Evolutionary conservation across 2,797 vertebrate genomes (phyloP), one percentile per base, ranked within the genome.

Genomic region (Enteromius mattozi): DNA sequence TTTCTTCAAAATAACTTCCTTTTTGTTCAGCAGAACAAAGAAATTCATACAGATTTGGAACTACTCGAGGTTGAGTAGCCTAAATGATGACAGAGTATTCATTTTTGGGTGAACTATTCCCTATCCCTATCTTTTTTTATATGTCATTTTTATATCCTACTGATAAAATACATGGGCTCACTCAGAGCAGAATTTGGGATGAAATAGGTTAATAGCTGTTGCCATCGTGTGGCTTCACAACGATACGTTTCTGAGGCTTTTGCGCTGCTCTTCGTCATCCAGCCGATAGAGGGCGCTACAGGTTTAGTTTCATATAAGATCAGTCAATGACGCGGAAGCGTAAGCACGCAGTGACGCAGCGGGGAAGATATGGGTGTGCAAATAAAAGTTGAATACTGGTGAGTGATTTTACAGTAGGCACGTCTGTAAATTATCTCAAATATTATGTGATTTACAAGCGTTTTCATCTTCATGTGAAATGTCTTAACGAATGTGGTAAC

Each of bases 331-430:
- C 4, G 27, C 37, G 19, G 40, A 74, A 87, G 54, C 69, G 47
- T n/a, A 47, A 65, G 17, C 16, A 33, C 37, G 9, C 5, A 72
- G 65, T 49, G 79, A 74, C 47, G 4, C 12, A 33, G 42, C 17
- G 7, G 14, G 16, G 7, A 12, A 2, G 84, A n/a, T 0, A 95
- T 95, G 95, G 90, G 75, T 6, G 80, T 95, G 21, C 75, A 24
- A 72, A 17, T 95, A 2, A 68, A 4, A 82, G 95, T 96, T 0
- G 95, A 96, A 84, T 96, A 95, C 80, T 96, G 95, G 95, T 96
- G 90, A 16, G n/a, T 84, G 30, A 2, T 21, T 70, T 68, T 2
- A 8, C 2, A 7, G 21, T 6, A 19, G 19, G 63, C 10, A 0
- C 2, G n/a, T 65, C 3, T 8, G 10, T 40, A 21, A 61, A 45